Conservation (phyloP, 2,797 vertebrate species). For the Netta rufina region DNA sequence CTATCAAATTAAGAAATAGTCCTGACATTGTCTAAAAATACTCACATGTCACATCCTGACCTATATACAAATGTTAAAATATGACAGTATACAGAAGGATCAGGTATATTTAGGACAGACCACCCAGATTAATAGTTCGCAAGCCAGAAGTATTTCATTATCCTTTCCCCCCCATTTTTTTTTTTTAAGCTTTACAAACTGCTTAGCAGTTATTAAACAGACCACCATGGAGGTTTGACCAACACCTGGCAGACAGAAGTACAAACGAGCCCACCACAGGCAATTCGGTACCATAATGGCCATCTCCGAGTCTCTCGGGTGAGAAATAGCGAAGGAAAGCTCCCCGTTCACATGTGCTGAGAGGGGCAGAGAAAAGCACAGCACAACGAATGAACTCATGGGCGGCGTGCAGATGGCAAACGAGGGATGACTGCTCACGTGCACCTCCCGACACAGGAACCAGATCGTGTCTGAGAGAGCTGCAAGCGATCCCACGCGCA, state of each 20-base stretch:
- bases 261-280: background rate
- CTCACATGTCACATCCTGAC: background rate
- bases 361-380: background rate
- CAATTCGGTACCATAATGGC: background rate
- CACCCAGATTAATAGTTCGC: background rate
- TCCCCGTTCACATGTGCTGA: background rate
- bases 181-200: background rate
- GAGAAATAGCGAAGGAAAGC: background rate
- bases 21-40: slow-evolving; percentile 25
- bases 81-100: background rate
- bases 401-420: background rate
- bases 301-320: background rate
- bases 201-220: background rate
- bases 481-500: accelerated
- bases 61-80: background rate
- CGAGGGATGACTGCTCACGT: background rate
- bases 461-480: background rate
- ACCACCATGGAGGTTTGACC: background rate
- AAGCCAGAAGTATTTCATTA: background rate
- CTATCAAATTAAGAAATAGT: background rate
- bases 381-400: background rate
- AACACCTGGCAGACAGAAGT: background rate
- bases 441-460: background rate
- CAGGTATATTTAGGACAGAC: background rate
- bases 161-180: accelerated